Percentiles rank a stretch among this genome's conserved stretches.
phyloP scores from a whole-genome alignment of 1,140 invertebrate genomes.

The Panagrolaimus sp. region DNA sequence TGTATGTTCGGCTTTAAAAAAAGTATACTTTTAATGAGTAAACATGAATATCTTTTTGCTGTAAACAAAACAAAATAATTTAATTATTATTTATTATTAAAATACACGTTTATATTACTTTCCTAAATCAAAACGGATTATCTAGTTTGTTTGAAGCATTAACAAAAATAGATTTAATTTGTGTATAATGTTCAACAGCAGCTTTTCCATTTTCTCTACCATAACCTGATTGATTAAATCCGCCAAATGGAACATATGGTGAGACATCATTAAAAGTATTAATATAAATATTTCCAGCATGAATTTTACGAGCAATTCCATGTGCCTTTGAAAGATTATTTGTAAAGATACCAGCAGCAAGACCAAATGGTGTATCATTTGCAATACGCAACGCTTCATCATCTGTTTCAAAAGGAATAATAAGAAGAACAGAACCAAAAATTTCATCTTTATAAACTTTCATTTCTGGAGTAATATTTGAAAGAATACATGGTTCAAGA shows the following conservation, averaged over 20 bases:
- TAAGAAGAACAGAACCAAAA: slow-evolving; percentile 63
- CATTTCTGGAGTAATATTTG: slow-evolving; percentile 60
- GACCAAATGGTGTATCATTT: slow-evolving; percentile 64
- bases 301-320: slow-evolving; percentile 54
- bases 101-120: too few species aligned
- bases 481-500: slow-evolving; percentile 46
- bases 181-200: slow-evolving; percentile 63
- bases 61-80: too few species aligned
- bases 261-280: slow-evolving; percentile 55
- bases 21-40: too few species aligned
- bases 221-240: slow-evolving; percentile 50
- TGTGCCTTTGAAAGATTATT: slow-evolving; percentile 58
- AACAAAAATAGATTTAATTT: slow-evolving; percentile 65
- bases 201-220: slow-evolving; percentile 62
- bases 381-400: slow-evolving; percentile 63
- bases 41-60: too few species aligned
- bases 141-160: slow-evolving; percentile 41
- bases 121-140: slow-evolving; percentile 44
- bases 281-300: slow-evolving; percentile 64
- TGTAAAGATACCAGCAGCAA: slow-evolving; percentile 63
- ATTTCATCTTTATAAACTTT: slow-evolving; percentile 64
- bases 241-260: slow-evolving; percentile 53
- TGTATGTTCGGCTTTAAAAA: too few species aligned
- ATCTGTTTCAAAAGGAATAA: slow-evolving; percentile 63
- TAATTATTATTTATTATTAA: too few species aligned